Evolutionary conservation across 1,140 invertebrate genomes (phyloP).

Genomic region (Ceratitis capitata): DNA sequence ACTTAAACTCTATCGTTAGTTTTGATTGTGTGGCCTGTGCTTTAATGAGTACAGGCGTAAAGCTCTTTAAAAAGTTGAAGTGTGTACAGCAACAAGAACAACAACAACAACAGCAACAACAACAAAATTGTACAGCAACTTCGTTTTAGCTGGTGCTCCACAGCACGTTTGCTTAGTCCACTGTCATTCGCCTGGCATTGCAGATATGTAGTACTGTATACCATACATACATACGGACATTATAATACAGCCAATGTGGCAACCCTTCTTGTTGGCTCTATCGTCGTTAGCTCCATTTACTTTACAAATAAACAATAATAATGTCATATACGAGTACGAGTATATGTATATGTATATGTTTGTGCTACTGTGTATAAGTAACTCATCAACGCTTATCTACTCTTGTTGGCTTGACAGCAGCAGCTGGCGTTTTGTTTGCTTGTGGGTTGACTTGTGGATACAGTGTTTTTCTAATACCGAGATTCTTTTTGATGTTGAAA

Average conservation of each 20-base stretch:
- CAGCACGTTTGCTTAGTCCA: not conserved
- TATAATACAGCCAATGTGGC: not conserved
- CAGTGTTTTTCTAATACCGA: not conserved
- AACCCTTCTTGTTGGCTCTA: not conserved
- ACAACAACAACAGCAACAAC: not conserved
- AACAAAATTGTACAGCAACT: not conserved
- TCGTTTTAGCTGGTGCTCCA: not conserved
- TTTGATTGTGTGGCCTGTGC: not conserved
- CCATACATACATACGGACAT: not conserved
- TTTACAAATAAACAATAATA: not conserved
- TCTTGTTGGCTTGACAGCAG: not conserved
- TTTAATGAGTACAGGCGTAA: constrained; percentile 4
- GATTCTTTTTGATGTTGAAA: no score
- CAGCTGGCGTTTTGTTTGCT: not conserved
- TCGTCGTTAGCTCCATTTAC: constrained; percentile 13
- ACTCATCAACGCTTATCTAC: constrained; percentile 22
- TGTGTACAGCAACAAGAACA: not conserved
- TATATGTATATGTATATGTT: not conserved
- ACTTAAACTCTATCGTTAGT: constrained; percentile 11
- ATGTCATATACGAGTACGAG: not conserved
- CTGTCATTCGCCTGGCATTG: not conserved
- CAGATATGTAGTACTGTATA: not conserved
- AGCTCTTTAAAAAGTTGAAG: constrained; percentile 5
- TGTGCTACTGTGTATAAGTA: not conserved
- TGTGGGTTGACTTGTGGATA: not conserved